Base-by-base conservation (phyloP, 2,888 invertebrate species). In the Zhuqinia jingwanae region DNA sequence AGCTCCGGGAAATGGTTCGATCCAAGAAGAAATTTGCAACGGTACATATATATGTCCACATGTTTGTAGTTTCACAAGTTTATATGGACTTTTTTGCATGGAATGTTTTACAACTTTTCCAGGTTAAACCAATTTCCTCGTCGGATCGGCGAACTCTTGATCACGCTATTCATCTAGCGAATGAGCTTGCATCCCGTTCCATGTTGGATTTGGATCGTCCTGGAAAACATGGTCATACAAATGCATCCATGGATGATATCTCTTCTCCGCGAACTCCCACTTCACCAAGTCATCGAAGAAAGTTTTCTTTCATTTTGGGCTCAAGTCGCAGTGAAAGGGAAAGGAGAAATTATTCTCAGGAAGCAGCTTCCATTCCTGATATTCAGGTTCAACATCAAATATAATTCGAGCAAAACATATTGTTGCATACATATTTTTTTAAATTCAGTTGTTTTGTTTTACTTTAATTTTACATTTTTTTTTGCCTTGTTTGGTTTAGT, bases 61-160 rank as follows among this genome's bases (percentile, higher is more conserved):
- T 17, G 50, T 20, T 56, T 3, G 56, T 10, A 11, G 20, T 60
- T 60, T 60, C 25, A 17, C 17, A 17, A 60, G 10, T 65, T 15
- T 25, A 11, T 17, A 60, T 58, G 15, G n/a, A 15, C 13, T 27
- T 27, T 22, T 17, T 42, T n/a, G n/a, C n/a, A n/a, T n/a, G n/a
- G n/a, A n/a, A n/a, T n/a, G n/a, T n/a, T n/a, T n/a, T n/a, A n/a
- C n/a, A n/a, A n/a, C n/a, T n/a, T 30, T 20, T 20, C 1, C 91
- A 93, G 93, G 96, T 98, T 92, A 98, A 98, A 92, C 97, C 96
- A 2, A 98, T 99, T 93, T 98, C 98, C 13, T 96, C 97, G 0
- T 96, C 97, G 87, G 98, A 98, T 92, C 96, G 97, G 92, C 96
- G 95, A 92, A 97, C 97, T 10, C 94, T 99, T 87, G 97, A 98